phyloP scores from a whole-genome alignment of 2,888 invertebrate species.

The Standfussiana lucernea region DNA sequence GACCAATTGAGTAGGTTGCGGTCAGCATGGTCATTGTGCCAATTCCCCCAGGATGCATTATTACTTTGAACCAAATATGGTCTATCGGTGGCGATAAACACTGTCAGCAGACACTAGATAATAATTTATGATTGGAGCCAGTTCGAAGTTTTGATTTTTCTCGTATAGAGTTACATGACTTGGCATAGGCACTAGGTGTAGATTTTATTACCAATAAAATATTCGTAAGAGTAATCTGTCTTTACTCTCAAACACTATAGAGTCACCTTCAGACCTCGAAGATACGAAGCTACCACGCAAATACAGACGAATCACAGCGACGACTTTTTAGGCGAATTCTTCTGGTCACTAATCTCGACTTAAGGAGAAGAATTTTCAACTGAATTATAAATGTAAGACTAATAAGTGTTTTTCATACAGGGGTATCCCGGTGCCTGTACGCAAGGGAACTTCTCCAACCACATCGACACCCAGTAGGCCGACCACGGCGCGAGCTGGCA shows the following conservation, averaged over 20 bases:
- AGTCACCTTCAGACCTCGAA: slow-evolving; percentile 5
- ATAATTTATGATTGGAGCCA: slow-evolving; percentile 32
- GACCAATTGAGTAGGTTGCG: slow-evolving; percentile 47
- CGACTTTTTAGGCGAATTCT: not conserved
- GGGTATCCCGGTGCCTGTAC: slow-evolving; percentile 90
- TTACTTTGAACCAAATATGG: slow-evolving; percentile 53
- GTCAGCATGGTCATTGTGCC: slow-evolving; percentile 33
- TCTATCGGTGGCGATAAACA: slow-evolving; percentile 12
- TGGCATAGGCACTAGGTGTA: not conserved
- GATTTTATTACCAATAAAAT: not conserved
- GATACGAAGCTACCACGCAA: not conserved
- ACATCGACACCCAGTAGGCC: slow-evolving; percentile 77
- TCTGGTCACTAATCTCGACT: too few relatives aligned
- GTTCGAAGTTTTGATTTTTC: slow-evolving; percentile 6
- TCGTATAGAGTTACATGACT: not conserved
- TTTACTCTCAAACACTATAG: too few relatives aligned
- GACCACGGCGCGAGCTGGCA: slow-evolving; percentile 68
- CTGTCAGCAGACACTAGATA: slow-evolving; percentile 4
- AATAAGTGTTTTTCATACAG: too few relatives aligned
- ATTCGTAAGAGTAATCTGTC: not conserved
- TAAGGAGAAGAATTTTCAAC: too few relatives aligned
- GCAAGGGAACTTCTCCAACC: slow-evolving; percentile 86
- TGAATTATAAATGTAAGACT: too few relatives aligned
- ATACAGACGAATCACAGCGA: too few relatives aligned
- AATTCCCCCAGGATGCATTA: slow-evolving; percentile 54